Evolutionary conservation across 1,140 invertebrate species (phyloP).

Genomic region (Philopotamus ludificatus): DNA sequence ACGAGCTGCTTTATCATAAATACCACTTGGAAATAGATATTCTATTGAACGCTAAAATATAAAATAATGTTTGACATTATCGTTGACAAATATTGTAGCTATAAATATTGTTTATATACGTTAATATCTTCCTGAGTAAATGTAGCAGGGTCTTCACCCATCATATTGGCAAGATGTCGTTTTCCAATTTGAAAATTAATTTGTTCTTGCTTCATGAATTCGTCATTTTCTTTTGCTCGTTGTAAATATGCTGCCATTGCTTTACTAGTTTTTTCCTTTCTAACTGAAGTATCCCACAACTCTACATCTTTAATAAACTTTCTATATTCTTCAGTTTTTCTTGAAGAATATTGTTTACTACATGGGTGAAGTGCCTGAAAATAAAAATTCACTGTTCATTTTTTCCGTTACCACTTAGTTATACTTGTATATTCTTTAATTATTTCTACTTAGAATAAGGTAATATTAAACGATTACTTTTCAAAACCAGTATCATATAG

Average conservation of each 20-base stretch:
- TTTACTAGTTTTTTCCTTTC: conserved; percentile 71
- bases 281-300: conserved; percentile 38
- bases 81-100: neutral
- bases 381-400: too few relatives aligned
- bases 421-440: neutral
- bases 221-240: conserved; percentile 75
- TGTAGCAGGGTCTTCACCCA: conserved; percentile 86
- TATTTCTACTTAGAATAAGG: too few relatives aligned
- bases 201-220: conserved; percentile 81
- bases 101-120: conserved; percentile 59
- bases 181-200: conserved; percentile 88
- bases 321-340: neutral
- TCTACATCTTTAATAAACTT: conserved; percentile 29
- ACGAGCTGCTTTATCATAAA: conserved; percentile 77
- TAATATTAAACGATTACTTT: too few relatives aligned
- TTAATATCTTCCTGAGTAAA: conserved; percentile 88
- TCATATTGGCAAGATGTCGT: conserved; percentile 96
- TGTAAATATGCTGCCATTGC: conserved; percentile 87
- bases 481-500: too few relatives aligned
- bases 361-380: neutral
- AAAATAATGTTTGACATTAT: neutral
- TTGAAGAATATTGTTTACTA: neutral
- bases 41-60: conserved; percentile 73
- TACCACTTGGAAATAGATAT: conserved; percentile 90
- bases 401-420: too few relatives aligned